Evolutionary conservation across 2,888 invertebrate species (phyloP).

Genomic region (Euspilapteryx auroguttella): DNA sequence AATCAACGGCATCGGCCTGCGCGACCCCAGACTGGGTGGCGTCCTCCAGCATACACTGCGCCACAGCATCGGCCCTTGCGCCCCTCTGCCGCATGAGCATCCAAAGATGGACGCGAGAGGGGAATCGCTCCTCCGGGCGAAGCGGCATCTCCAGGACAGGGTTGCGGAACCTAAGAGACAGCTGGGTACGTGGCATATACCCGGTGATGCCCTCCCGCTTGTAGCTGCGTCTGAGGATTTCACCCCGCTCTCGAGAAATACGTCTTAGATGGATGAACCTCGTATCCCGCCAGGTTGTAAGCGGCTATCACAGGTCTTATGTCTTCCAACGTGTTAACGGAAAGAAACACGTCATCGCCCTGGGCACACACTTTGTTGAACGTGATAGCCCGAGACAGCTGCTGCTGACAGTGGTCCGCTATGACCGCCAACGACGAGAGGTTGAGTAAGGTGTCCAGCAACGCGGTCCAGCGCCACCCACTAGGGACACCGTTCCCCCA

Average conservation of each 20-base stretch:
- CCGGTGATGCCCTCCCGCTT: background rate
- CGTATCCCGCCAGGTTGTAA: background rate
- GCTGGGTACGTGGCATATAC: background rate
- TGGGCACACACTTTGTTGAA: conserved; percentile 2
- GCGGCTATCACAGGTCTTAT: background rate
- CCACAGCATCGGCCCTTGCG: background rate
- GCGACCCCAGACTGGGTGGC: background rate
- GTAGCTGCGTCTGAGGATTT: background rate
- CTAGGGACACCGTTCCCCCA: conserved; percentile 1
- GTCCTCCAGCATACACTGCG: background rate
- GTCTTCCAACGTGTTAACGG: background rate
- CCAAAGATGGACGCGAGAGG: background rate
- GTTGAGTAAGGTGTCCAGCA: conserved; percentile 2
- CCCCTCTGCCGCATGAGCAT: conserved; percentile 1
- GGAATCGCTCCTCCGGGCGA: background rate
- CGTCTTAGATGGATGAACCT: conserved; percentile 1
- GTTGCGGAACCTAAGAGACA: background rate
- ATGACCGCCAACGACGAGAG: conserved; percentile 1
- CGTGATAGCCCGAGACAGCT: background rate
- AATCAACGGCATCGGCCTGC: background rate
- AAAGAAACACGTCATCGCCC: background rate
- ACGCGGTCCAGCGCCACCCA: conserved; percentile 2
- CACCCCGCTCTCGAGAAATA: background rate
- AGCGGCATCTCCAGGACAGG: background rate
- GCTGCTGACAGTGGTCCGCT: background rate